Base-by-base conservation (phyloP, 1,140 invertebrate species). In the Heliconius melpomene region DNA sequence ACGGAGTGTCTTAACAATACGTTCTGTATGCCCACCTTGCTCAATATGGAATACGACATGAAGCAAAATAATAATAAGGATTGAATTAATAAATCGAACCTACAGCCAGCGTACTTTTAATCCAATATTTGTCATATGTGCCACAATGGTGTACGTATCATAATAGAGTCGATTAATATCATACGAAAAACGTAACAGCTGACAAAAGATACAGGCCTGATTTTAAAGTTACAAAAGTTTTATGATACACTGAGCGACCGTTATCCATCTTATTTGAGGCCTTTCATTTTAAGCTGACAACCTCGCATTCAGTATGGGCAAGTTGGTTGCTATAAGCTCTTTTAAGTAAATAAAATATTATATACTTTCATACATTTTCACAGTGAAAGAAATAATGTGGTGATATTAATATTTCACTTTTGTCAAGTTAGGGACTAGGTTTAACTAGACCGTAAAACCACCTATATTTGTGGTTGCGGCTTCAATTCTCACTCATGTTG, bases 251-350 rank as follows among this genome's bases (percentile, higher is more conserved):
- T 66, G 26, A 29, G 60, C 60, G 60, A 66, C 26, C 23, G 60
- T 66, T 66, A 66, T 66, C 60, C 60, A 66, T 66, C 60, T 66
- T 66, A 29, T 26, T 66, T 66, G 60, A 66, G 23, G 26, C 60
- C 60, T 66, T 29, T 29, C 60, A 66, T 66, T 13, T 18, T 66
- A 23, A 60, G 54, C 54, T 60, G 54, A 60, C 54, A 60, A 60
- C n/a, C 54, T 60, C 54, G 11, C n/a, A 66, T 66, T 66, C 11
- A 66, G 60, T 66, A 66, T 29, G 60, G 23, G 23, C 23, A 66
- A 66, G 5, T 66, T 66, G 60, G 13, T 29, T 66, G 23, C 26
- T 66, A 29, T 66, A 66, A 66, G 54, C 60, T 18, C 9, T 66
- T 26, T 66, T 26, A 66, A 66, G 11, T 29, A 66, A 26, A 66